phyloP scores from a whole-genome alignment of 1,140 invertebrate genomes.

The Linepithema humile region DNA sequence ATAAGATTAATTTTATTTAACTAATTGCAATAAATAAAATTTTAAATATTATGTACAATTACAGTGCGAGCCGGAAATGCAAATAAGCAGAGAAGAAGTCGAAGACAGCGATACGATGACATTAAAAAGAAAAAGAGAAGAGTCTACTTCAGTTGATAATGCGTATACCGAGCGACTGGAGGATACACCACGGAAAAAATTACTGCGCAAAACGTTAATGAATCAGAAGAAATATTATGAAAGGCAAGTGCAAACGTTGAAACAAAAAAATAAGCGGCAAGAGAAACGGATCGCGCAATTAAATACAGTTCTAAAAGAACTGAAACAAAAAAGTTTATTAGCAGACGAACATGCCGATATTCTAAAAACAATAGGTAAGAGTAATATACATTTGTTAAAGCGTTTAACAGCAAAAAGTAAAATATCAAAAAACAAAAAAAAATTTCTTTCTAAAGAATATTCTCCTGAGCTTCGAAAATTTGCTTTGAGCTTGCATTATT shows the following conservation, averaged over 20 bases:
- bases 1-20: too few species aligned
- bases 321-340: background rate
- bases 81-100: background rate
- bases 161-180: background rate
- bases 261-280: background rate
- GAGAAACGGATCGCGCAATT: background rate
- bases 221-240: background rate
- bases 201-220: background rate
- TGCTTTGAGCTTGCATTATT: conserved; percentile 6
- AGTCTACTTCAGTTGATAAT: too few species aligned
- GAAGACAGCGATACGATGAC: too few species aligned
- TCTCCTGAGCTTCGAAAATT: background rate
- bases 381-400: background rate
- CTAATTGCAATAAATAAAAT: background rate
- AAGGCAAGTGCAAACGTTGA: background rate
- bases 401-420: background rate
- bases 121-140: too few species aligned
- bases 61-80: background rate
- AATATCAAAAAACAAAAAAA: background rate
- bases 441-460: background rate
- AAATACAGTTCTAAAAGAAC: background rate
- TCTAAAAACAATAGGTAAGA: background rate
- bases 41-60: background rate
- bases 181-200: background rate
- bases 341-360: background rate